Percentiles rank a stretch among this genome's conserved stretches.
phyloP scores from a whole-genome alignment of 2,113 vertebrate genomes.

The Porphyrio hochstetteri region DNA sequence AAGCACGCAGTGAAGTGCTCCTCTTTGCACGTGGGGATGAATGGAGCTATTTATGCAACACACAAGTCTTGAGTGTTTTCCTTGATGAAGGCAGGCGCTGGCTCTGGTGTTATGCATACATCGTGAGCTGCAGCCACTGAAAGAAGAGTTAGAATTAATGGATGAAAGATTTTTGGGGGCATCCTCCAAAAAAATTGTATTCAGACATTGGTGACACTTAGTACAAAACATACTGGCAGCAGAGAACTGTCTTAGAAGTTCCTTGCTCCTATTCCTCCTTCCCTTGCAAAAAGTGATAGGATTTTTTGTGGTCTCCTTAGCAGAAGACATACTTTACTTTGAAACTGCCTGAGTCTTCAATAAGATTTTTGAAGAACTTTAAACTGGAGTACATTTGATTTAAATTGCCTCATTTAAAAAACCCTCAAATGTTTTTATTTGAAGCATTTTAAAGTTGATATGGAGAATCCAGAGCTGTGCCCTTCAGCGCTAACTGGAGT shows the following conservation, averaged over 20 bases:
- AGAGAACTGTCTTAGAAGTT: neutral
- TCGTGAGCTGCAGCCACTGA: conserved; percentile 98
- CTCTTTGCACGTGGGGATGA: neutral
- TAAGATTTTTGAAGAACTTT: neutral
- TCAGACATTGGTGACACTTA: neutral
- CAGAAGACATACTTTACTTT: neutral
- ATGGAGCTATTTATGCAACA: neutral
- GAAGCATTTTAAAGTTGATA: neutral
- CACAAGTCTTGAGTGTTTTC: neutral
- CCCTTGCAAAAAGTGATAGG: neutral
- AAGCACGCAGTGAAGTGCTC: neutral
- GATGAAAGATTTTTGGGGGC: neutral
- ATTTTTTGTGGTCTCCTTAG: neutral
- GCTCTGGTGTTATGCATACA: conserved; percentile 82
- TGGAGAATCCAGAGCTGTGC: fast-evolving
- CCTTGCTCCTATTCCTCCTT: neutral
- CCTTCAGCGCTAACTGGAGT: neutral
- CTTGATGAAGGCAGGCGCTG: neutral
- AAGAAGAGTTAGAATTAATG: conserved; percentile 19
- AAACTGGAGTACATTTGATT: neutral
- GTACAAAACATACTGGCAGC: neutral
- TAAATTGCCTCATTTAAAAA: neutral
- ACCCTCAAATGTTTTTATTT: neutral
- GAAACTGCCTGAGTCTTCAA: neutral
- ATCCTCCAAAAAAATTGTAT: neutral